Percentiles rank a stretch among this genome's conserved stretches.
Conservation (phyloP, 2,888 invertebrate genomes). For the Macrostomum cliftonense region DNA sequence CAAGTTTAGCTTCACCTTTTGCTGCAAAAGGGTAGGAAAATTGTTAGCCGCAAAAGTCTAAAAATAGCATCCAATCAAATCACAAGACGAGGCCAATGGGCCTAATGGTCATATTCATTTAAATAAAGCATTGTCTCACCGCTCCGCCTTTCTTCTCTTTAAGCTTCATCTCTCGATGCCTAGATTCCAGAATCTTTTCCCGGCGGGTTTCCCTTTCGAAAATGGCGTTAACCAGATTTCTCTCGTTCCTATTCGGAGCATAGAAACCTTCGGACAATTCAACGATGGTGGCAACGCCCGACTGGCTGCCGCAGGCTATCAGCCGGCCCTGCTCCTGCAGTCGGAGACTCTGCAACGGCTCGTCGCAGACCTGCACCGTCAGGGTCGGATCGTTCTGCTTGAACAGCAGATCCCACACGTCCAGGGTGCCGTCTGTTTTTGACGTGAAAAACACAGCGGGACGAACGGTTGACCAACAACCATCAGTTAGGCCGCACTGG, state of each 20-base stretch:
- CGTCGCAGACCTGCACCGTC: conserved; percentile 53
- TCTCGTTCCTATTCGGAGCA: conserved; percentile 56
- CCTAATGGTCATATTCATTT: no score
- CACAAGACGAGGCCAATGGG: no score
- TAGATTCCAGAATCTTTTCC: conserved; percentile 70
- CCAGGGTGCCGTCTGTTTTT: conserved; percentile 63
- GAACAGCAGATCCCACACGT: conserved; percentile 71
- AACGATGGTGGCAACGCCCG: conserved; percentile 57
- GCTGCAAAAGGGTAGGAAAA: no score
- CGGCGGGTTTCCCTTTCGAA: conserved; percentile 66
- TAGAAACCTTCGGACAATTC: conserved; percentile 58
- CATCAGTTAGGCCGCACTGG: conserved; percentile 48
- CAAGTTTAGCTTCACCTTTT: no score
- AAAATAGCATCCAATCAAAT: no score
- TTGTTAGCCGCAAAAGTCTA: no score
- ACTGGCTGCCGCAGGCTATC: conserved; percentile 57
- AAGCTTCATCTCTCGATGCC: conserved; percentile 54
- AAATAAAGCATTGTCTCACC: no score
- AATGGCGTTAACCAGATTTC: conserved; percentile 53
- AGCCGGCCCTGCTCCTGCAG: conserved; percentile 53
- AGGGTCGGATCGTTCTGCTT: conserved; percentile 64
- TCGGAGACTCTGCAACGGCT: conserved; percentile 48
- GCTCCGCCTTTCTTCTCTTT: conserved; percentile 18
- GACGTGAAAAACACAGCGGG: conserved; percentile 68
- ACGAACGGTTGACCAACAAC: conserved; percentile 70